Evolutionary conservation across 2,888 invertebrate genomes (phyloP).

Genomic region (Rhagium mordax): DNA sequence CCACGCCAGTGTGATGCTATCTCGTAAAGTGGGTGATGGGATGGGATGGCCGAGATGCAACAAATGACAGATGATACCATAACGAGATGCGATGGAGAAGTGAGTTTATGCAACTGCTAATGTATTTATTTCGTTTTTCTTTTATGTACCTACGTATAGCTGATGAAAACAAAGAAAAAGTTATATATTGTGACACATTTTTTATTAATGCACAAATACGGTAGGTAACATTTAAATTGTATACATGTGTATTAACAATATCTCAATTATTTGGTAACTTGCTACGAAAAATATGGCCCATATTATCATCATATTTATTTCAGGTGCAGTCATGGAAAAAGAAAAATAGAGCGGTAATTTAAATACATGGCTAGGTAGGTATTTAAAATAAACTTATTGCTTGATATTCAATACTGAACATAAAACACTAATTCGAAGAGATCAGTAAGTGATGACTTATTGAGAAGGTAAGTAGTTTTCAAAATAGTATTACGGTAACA

Average conservation of each 20-base stretch:
- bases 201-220: conserved; percentile 71
- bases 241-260: conserved; percentile 70
- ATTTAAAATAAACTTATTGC: conserved; percentile 15
- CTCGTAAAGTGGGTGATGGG: too few species aligned
- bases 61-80: too few species aligned
- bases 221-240: conserved; percentile 71
- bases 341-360: neutral
- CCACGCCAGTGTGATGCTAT: too few species aligned
- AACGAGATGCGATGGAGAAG: too few species aligned
- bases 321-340: conserved; percentile 21
- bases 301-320: conserved; percentile 34
- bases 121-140: too few species aligned
- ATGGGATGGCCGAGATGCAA: too few species aligned
- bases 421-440: conserved; percentile 3
- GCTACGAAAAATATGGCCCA: conserved; percentile 62
- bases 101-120: too few species aligned
- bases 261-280: conserved; percentile 66
- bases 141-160: too few species aligned
- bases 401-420: neutral
- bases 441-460: conserved; percentile 12
- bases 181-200: conserved; percentile 46
- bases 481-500: conserved; percentile 43
- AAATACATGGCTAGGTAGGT: neutral
- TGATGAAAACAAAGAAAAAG: neutral
- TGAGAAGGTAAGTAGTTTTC: conserved; percentile 1